phyloP scores from a whole-genome alignment of 1,140 invertebrate species.

The Ceratitis capitata region DNA sequence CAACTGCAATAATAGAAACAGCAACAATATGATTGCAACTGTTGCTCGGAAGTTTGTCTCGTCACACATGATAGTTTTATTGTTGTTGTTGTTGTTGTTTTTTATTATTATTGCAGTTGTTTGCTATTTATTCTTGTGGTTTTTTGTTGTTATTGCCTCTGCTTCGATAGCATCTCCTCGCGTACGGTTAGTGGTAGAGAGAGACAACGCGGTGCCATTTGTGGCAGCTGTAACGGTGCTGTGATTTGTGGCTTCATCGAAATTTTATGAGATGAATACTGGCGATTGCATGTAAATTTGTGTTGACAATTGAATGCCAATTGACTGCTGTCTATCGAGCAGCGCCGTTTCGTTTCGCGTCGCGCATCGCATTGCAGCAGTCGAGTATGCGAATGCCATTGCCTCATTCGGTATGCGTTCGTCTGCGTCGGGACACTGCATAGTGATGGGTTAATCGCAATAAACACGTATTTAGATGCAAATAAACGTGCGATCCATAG shows the following conservation, averaged over 20 bases:
- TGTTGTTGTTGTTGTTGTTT: not conserved
- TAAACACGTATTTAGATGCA: not conserved
- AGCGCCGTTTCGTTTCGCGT: no score
- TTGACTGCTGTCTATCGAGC: not conserved
- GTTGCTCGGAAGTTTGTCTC: conserved; percentile 12
- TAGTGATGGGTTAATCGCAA: not conserved
- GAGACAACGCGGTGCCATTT: conserved; percentile 26
- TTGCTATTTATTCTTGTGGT: not conserved
- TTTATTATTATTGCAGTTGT: conserved; percentile 15
- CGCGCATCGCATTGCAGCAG: not conserved
- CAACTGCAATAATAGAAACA: not conserved
- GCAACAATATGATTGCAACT: not conserved
- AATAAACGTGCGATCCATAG: not conserved
- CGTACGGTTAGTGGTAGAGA: no score
- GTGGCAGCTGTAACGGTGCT: conserved; percentile 34
- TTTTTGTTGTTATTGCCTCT: not conserved
- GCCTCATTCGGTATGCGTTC: not conserved
- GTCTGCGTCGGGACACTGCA: not conserved
- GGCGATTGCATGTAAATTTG: conserved; percentile 25
- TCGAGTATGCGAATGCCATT: not conserved
- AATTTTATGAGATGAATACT: conserved; percentile 22
- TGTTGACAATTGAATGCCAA: conserved; percentile 4
- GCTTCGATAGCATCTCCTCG: not conserved
- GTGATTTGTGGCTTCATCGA: conserved; percentile 27
- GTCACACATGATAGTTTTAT: not conserved